Conservation (phyloP, 2,888 invertebrate species). For the Cybosia mesomella region DNA sequence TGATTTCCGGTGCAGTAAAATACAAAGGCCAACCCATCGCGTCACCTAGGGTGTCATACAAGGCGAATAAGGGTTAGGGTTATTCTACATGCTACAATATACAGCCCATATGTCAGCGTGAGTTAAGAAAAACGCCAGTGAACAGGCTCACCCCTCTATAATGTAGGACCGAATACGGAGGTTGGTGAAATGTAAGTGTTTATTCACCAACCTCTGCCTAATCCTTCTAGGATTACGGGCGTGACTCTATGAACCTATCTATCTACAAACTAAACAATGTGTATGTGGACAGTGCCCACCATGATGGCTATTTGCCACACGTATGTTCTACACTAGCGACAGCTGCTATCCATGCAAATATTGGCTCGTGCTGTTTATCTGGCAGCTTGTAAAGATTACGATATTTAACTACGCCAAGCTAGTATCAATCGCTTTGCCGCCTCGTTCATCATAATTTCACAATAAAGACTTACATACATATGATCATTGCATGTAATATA, state of each 20-base stretch:
- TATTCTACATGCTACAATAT: background rate
- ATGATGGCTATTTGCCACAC: constrained; percentile 40
- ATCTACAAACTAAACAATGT: background rate
- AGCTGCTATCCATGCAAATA: constrained; percentile 51
- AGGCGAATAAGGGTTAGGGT: no score
- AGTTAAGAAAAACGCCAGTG: background rate
- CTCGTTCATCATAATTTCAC: constrained; percentile 41
- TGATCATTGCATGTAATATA: constrained; percentile 19
- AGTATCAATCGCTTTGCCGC: constrained; percentile 28
- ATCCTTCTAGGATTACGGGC: background rate
- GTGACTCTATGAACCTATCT: background rate
- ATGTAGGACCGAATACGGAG: background rate
- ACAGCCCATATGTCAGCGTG: background rate
- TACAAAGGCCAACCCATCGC: background rate
- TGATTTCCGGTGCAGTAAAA: background rate
- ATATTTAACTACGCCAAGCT: constrained; percentile 41
- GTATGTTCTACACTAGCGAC: constrained; percentile 40
- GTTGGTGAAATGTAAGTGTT: background rate
- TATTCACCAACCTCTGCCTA: background rate
- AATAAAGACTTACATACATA: constrained; percentile 20
- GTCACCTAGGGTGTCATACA: background rate
- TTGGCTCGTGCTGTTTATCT: constrained; percentile 48
- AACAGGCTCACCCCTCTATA: background rate
- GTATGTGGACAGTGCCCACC: constrained; percentile 55
- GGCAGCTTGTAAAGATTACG: constrained; percentile 53